Evolutionary conservation across 1,140 invertebrate species (phyloP).

Genomic region (Dendroctonus ponderosae): DNA sequence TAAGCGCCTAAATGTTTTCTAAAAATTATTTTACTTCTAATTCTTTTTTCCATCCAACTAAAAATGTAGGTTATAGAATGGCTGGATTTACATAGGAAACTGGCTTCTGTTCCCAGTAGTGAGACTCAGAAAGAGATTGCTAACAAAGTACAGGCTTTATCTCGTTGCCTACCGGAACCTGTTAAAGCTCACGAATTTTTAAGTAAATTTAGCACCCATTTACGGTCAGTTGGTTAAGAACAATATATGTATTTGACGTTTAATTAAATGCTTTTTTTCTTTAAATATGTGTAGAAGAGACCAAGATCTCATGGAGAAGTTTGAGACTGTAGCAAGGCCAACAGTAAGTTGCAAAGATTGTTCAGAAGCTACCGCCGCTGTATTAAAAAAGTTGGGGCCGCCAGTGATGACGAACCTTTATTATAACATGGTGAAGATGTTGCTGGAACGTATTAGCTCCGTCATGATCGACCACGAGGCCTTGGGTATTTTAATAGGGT

Average conservation of each 20-base stretch:
- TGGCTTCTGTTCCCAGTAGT: conserved; percentile 58
- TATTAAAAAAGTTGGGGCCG: conserved; percentile 91
- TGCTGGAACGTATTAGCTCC: conserved; percentile 89
- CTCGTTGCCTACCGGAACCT: conserved; percentile 84
- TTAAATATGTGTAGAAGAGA: conserved; percentile 55
- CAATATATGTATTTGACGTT: not conserved
- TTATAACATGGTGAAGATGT: conserved; percentile 90
- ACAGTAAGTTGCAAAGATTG: conserved; percentile 89
- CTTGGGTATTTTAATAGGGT: conserved; percentile 66
- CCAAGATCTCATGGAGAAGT: conserved; percentile 70
- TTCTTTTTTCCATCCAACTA: not conserved
- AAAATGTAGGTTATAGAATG: conserved; percentile 63
- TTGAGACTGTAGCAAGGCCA: conserved; percentile 83
- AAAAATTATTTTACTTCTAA: conserved; percentile 1
- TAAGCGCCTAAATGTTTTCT: conserved; percentile 45
- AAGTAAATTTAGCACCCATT: conserved; percentile 80
- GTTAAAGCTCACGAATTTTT: conserved; percentile 91
- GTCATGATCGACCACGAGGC: conserved; percentile 93
- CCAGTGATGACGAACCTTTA: conserved; percentile 93
- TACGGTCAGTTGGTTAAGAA: conserved; percentile 56
- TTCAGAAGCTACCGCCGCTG: conserved; percentile 74
- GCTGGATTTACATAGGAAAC: conserved; percentile 75
- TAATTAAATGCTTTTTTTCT: not conserved
- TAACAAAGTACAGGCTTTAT: conserved; percentile 53
- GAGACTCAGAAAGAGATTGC: conserved; percentile 68